These are phyloP conservation scores for Dysmachus trigonus DNA, from an alignment of 2,888 invertebrate genomes.

Conservation along the genomic window DNA sequence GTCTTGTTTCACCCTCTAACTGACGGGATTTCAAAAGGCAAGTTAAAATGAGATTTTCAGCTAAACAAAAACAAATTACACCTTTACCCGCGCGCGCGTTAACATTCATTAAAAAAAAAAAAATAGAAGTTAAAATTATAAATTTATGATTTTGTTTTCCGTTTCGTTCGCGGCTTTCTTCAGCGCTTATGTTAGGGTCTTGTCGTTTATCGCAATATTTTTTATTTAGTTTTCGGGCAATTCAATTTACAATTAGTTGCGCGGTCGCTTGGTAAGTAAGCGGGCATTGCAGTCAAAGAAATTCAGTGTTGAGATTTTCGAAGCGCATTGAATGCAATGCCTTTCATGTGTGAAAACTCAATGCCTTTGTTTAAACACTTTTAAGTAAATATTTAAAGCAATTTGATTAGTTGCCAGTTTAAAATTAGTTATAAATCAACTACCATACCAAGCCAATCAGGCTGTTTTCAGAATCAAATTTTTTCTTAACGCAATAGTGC, in stretches of 20 bases:
- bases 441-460: not conserved
- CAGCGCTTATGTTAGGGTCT: not conserved
- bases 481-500: too few relatives aligned
- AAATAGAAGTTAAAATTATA: too few relatives aligned
- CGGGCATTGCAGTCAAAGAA: conserved; percentile 33
- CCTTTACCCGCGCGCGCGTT: conserved; percentile 6
- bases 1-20: conserved; percentile 33
- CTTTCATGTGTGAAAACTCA: not conserved
- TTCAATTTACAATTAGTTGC: not conserved
- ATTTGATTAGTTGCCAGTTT: not conserved
- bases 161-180: not conserved
- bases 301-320: not conserved
- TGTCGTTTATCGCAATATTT: not conserved
- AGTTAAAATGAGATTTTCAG: conserved; percentile 45
- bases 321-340: conserved; percentile 20
- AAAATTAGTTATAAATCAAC: too few relatives aligned
- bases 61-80: conserved; percentile 41
- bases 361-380: conserved; percentile 29
- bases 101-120: not conserved
- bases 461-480: not conserved
- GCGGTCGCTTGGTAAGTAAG: conserved; percentile 35
- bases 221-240: not conserved
- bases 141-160: not conserved
- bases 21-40: conserved; percentile 48
- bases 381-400: not conserved